Base-by-base conservation (phyloP, 2,797 vertebrate species). In the Galagoides demidoff region DNA sequence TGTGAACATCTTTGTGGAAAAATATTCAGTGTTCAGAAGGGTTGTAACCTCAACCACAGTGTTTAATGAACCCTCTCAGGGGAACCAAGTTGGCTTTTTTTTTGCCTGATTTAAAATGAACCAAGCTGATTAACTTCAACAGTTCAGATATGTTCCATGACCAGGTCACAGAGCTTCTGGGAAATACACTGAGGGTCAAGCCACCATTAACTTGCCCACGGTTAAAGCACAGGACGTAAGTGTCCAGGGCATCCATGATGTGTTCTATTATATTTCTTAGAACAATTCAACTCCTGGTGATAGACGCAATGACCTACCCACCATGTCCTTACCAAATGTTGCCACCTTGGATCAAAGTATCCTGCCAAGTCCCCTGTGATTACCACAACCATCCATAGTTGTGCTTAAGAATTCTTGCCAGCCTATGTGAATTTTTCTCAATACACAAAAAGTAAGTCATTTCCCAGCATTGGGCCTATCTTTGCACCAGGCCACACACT, bases 201-300 rank as follows among this genome's bases (percentile, higher is more conserved):
- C 39, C 74, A 23, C 22, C 17, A 9, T 3, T 27, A 4, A 13
- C 49, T 57, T 29, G 68, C 13, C 57, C 0, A 0, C 0, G 14
- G 45, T 31, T 17, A 25, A 25, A 23, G 29, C 3, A 1, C 68
- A 77, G 49, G 16, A 29, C 2, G 0, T 4, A 37, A 19, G 0
- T 19, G 25, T 31, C 2, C 0, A 10, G 25, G 68, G 23, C 2
- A 0, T 23, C 16, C 13, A 3, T 14, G 0, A 0, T 6, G 49
- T 10, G 57, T 23, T 61, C 39, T 12, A 2, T 1, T 19, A 14
- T 17, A 31, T 29, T 45, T 89, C 81, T 77, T 0, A 22, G 57
- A 43, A 39, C 29, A 34, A 11, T 5, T 77, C 25, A 34, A 5
- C 3, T 82, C 71, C 76, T 34, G 71, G 88, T 23, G 10, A 49